Base-by-base conservation (phyloP, 30 jellyfish, hydroid and myxozoan genomes). In the Nemopilema nomurai region DNA sequence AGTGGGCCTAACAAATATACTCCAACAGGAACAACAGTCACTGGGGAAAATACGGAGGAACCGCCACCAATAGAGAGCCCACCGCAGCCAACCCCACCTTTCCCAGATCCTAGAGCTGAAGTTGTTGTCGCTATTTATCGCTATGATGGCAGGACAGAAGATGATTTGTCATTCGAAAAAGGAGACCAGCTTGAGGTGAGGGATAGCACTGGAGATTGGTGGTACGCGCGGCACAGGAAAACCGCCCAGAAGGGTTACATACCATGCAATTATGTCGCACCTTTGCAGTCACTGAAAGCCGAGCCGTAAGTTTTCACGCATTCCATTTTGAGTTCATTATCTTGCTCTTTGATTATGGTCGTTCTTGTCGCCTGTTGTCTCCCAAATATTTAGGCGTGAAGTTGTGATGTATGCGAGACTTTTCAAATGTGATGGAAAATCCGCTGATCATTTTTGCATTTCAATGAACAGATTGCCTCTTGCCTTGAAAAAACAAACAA, bases 271-370 rank as follows among this genome's bases (percentile, higher is more conserved):
- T 93, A 88, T 85, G 97, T 93, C 21, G 98, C 97, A 25, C 91
- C 94, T 8, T 65, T 79, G 51, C 83, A 93, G 50, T 69, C 98
- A 51, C 87, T 93, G 13, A 96, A 93, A 67, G 98, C 98, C 23
- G 98, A 93, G 77, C 93, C 98, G 98, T 93, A 78, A 87, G 96
- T 86, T n/a, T n/a, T n/a, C n/a, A n/a, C n/a, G n/a, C n/a, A n/a
- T n/a, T n/a, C n/a, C n/a, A n/a, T n/a, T n/a, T n/a, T n/a, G n/a
- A n/a, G n/a, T n/a, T n/a, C n/a, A n/a, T n/a, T n/a, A n/a, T n/a
- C n/a, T n/a, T n/a, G n/a, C n/a, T n/a, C n/a, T n/a, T n/a, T n/a
- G n/a, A n/a, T n/a, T n/a, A n/a, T n/a, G n/a, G n/a, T n/a, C n/a
- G n/a, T n/a, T n/a, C n/a, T n/a, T n/a, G n/a, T n/a, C n/a, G n/a